Evolutionary conservation across 2,113 vertebrate genomes (phyloP).

Genomic region (Pteruthius melanotis): DNA sequence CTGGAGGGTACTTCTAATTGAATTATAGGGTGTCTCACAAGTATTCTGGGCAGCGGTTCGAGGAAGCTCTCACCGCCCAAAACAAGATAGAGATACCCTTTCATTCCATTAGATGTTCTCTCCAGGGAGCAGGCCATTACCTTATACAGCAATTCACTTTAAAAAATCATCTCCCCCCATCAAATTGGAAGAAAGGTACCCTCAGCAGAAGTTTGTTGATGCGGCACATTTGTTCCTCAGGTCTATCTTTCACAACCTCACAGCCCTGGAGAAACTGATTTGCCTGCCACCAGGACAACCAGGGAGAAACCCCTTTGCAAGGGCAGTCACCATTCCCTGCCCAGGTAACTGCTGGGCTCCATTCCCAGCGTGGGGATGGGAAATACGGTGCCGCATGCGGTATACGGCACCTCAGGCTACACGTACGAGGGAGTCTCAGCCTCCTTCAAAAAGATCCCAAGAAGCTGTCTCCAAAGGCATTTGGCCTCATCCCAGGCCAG

Average conservation of each 20-base stretch:
- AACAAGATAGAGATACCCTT: constrained; percentile 65
- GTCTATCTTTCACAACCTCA: background rate
- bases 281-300: background rate
- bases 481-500: background rate
- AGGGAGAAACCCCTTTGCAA: background rate
- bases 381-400: accelerated
- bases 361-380: background rate
- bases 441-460: background rate
- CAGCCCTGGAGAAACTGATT: background rate
- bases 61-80: constrained; percentile 39
- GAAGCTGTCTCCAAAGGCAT: background rate
- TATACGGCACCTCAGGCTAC: background rate
- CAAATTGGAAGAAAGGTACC: background rate
- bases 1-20: constrained; percentile 72
- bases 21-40: constrained; percentile 74
- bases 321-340: background rate
- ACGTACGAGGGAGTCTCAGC: background rate
- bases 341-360: background rate
- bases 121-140: constrained; percentile 30
- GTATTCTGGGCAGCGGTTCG: constrained; percentile 53
- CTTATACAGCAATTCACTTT: background rate
- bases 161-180: background rate
- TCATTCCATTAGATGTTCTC: constrained; percentile 68
- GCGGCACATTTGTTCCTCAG: background rate
- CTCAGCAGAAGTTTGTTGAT: background rate